Conservation (phyloP, 1,140 invertebrate genomes). For the Magallana ariakensis region DNA sequence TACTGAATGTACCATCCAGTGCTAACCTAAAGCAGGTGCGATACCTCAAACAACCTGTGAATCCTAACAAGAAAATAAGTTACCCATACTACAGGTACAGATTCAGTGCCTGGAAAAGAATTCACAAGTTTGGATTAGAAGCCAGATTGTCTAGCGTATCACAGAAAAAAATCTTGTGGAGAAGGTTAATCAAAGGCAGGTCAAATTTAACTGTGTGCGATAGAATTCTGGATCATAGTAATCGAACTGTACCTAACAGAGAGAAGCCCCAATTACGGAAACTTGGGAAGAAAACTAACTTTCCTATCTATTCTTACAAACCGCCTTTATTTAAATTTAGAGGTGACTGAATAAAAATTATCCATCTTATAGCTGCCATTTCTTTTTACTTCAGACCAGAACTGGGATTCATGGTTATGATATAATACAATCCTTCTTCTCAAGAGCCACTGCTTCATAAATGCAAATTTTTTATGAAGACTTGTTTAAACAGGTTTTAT, state of each 20-base stretch:
- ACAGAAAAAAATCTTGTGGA: constrained; percentile 44
- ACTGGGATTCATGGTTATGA: too few relatives aligned
- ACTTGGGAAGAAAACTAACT: not conserved
- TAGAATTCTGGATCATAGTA: constrained; percentile 45
- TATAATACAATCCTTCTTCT: too few relatives aligned
- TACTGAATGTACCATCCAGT: not conserved
- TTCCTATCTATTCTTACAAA: constrained; percentile 5
- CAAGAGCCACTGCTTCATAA: too few relatives aligned
- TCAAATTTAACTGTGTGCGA: constrained; percentile 26
- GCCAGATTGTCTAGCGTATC: not conserved
- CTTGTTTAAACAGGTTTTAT: too few relatives aligned
- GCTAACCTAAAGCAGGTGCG: not conserved
- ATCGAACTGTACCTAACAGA: not conserved
- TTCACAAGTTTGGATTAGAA: constrained; percentile 54
- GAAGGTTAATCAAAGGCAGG: constrained; percentile 48
- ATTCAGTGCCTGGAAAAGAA: constrained; percentile 50
- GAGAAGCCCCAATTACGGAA: not conserved
- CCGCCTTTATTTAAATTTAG: not conserved
- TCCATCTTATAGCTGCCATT: not conserved
- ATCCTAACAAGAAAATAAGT: constrained; percentile 24
- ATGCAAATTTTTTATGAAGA: too few relatives aligned
- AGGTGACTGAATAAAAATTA: constrained; percentile 17
- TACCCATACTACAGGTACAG: constrained; percentile 17
- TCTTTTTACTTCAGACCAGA: too few relatives aligned
- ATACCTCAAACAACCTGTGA: not conserved